Conservation (phyloP, 2,888 invertebrate genomes). For the Trichogramma evanescens region DNA sequence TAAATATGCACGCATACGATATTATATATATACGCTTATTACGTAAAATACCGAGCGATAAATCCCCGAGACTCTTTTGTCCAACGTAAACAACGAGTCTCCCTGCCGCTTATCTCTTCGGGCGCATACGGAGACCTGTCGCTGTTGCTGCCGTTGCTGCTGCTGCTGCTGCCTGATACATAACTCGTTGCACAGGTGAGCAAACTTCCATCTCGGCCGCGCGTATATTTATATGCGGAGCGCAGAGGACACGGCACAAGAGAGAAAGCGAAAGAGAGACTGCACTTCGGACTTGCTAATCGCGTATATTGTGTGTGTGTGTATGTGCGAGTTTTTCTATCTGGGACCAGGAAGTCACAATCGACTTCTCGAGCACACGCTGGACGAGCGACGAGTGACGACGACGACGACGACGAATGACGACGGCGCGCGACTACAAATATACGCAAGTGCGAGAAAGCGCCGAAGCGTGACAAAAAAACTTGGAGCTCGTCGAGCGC, state of each 20-base stretch:
- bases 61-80: constrained; percentile 16
- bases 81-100: constrained; percentile 18
- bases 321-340: background rate
- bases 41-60: constrained; percentile 16
- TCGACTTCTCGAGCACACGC: background rate
- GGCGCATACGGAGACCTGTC: constrained; percentile 5
- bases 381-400: too few relatives aligned
- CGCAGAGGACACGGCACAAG: too few relatives aligned
- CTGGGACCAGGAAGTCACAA: constrained; percentile 5
- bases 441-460: constrained; percentile 2
- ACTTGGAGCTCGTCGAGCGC: background rate
- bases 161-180: too few relatives aligned
- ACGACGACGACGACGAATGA: too few relatives aligned
- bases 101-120: constrained; percentile 19
- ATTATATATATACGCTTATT: constrained; percentile 4
- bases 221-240: too few relatives aligned
- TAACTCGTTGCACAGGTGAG: constrained; percentile 14
- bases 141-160: too few relatives aligned
- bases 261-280: too few relatives aligned
- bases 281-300: too few relatives aligned
- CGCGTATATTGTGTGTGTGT: too few relatives aligned
- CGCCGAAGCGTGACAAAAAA: too few relatives aligned
- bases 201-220: constrained; percentile 18
- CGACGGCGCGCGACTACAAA: too few relatives aligned
- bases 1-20: too few relatives aligned